A percentile compares a stretch with the other conserved stretches of the same genome.
phyloP scores from a whole-genome alignment of 2,113 vertebrate species.

The Platanista minor region DNA sequence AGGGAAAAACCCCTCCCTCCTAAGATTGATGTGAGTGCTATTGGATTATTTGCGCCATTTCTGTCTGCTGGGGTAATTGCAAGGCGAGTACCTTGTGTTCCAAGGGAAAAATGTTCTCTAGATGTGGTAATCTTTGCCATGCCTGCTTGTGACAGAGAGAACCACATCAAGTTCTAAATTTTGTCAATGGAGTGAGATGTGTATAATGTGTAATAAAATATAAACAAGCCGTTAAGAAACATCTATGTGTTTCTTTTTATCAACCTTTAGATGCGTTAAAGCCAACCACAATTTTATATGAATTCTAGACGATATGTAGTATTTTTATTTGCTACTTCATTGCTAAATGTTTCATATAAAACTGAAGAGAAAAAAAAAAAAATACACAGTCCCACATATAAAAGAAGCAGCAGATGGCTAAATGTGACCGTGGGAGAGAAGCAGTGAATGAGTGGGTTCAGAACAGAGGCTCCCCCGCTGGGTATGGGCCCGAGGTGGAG shows the following conservation, averaged over 20 bases:
- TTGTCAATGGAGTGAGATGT: constrained; percentile 57
- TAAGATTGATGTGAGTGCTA: not conserved
- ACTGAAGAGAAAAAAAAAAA: constrained; percentile 45
- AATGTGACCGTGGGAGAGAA: constrained; percentile 50
- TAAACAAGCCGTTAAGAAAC: constrained; percentile 61
- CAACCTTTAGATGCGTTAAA: constrained; percentile 56
- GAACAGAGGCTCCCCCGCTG: not conserved
- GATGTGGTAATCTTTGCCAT: not conserved
- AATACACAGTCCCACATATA: constrained; percentile 52
- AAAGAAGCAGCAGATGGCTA: constrained; percentile 61
- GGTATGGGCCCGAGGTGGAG: fast-evolving
- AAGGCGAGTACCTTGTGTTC: not conserved
- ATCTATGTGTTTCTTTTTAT: constrained; percentile 60
- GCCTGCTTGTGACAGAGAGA: not conserved
- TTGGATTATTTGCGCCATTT: not conserved
- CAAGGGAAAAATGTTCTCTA: not conserved
- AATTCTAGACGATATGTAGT: constrained; percentile 56
- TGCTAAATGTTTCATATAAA: constrained; percentile 69
- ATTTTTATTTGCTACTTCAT: constrained; percentile 69
- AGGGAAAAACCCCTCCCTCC: not conserved
- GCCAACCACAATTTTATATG: constrained; percentile 57
- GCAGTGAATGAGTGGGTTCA: not conserved
- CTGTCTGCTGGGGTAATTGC: not conserved
- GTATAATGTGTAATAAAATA: constrained; percentile 62
- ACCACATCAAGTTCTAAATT: constrained; percentile 18